Conservation (phyloP, 2,888 invertebrate genomes). For the Microctonus aethiopoides region DNA sequence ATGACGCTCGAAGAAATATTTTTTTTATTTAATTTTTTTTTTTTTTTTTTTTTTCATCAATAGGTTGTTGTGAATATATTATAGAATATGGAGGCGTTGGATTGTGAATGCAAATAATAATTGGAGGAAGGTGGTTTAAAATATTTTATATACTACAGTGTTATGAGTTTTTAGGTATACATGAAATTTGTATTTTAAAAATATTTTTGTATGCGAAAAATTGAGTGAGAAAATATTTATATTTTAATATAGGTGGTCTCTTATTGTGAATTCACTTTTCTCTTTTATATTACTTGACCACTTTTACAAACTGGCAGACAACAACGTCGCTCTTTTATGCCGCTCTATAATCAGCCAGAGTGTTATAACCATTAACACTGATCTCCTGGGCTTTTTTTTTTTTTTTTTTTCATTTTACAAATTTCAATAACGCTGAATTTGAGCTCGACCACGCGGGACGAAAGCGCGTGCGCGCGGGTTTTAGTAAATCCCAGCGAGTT, state of each 20-base stretch:
- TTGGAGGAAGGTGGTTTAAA: constrained; percentile 5
- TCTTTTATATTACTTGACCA: background rate
- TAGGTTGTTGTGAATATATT: background rate
- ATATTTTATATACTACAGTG: no score
- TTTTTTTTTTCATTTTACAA: constrained; percentile 43
- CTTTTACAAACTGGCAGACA: constrained; percentile 34
- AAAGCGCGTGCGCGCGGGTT: background rate
- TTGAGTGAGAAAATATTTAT: no score
- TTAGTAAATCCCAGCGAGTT: constrained; percentile 8
- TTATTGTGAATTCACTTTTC: constrained; percentile 16
- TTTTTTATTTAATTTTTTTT: no score
- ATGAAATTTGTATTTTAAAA: background rate
- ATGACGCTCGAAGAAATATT: constrained; percentile 50
- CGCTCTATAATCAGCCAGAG: constrained; percentile 58
- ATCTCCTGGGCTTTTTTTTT: constrained; percentile 25
- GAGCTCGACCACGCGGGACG: constrained; percentile 10
- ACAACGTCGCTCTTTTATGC: constrained; percentile 44
- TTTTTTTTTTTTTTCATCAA: background rate
- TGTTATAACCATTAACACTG: constrained; percentile 52
- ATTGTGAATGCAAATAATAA: background rate
- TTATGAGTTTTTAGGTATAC: background rate
- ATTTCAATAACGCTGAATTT: constrained; percentile 46
- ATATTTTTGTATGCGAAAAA: background rate
- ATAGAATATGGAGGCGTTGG: no score
- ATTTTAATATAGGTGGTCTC: background rate